Conservation (phyloP, 2,797 vertebrate species). For the Tympanoctomys barrerae region DNA sequence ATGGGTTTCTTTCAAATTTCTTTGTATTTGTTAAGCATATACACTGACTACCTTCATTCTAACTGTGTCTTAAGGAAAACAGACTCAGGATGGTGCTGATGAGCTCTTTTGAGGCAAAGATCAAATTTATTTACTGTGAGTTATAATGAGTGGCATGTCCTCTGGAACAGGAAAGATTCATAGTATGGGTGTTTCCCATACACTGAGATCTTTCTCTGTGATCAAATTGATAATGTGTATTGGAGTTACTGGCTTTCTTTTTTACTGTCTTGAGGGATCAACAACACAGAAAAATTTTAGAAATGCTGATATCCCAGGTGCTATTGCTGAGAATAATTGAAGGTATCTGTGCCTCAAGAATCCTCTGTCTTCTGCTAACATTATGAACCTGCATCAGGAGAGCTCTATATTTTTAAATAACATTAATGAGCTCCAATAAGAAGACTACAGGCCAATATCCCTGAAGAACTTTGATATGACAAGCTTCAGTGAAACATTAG, state of each 20-base stretch:
- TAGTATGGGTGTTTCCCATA: background rate
- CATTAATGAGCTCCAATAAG: background rate
- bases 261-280: background rate
- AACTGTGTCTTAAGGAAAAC: background rate
- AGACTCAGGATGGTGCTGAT: background rate
- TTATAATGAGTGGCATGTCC: background rate
- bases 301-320: background rate
- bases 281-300: background rate
- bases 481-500: background rate
- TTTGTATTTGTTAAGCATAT: background rate
- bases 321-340: background rate
- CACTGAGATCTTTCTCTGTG: background rate
- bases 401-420: background rate
- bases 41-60: background rate
- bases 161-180: background rate
- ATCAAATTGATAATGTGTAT: background rate
- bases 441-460: background rate
- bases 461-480: background rate
- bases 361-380: background rate
- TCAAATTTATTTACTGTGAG: background rate
- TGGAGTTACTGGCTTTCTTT: background rate
- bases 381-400: background rate
- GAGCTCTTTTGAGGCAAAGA: background rate
- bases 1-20: background rate
- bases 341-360: background rate